These are phyloP conservation scores for Andricus curvator DNA, from an alignment of 2,888 invertebrate genomes.

Conservation along the genomic window DNA sequence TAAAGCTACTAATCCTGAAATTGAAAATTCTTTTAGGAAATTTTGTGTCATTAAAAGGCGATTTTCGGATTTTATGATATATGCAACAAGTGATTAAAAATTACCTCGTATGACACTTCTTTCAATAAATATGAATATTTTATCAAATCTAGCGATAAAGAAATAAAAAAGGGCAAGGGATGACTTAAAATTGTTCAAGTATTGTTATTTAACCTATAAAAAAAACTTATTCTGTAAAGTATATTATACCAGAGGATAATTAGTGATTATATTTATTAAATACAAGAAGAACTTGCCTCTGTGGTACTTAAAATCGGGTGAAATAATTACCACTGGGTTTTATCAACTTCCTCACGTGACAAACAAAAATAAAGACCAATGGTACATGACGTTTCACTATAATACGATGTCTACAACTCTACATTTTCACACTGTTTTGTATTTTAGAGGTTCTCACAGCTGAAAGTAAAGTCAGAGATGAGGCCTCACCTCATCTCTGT, in stretches of 20 bases:
- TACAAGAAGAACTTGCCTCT: constrained; percentile 50
- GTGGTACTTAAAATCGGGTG: constrained; percentile 46
- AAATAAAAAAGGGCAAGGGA: neutral
- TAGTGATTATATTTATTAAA: constrained; percentile 32
- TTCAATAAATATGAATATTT: neutral
- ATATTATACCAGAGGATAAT: constrained; percentile 20
- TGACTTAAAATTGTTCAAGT: neutral
- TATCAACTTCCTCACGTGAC: constrained; percentile 54
- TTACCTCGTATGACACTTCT: neutral
- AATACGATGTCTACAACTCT: constrained; percentile 33
- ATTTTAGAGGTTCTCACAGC: neutral
- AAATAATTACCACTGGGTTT: constrained; percentile 53
- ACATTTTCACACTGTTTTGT: constrained; percentile 10
- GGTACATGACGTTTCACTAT: constrained; percentile 52
- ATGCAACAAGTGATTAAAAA: neutral
- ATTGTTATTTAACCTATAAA: neutral
- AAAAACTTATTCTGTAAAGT: neutral
- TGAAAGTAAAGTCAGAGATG: too few species aligned
- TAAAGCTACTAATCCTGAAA: too few species aligned
- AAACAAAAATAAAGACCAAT: constrained; percentile 54
- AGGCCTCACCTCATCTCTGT: too few species aligned
- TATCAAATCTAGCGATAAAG: neutral
- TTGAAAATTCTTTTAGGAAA: neutral
- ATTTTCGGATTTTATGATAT: neutral
- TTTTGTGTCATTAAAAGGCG: neutral